phyloP scores from a whole-genome alignment of 2,797 vertebrate species.

The Dipus sagitta region DNA sequence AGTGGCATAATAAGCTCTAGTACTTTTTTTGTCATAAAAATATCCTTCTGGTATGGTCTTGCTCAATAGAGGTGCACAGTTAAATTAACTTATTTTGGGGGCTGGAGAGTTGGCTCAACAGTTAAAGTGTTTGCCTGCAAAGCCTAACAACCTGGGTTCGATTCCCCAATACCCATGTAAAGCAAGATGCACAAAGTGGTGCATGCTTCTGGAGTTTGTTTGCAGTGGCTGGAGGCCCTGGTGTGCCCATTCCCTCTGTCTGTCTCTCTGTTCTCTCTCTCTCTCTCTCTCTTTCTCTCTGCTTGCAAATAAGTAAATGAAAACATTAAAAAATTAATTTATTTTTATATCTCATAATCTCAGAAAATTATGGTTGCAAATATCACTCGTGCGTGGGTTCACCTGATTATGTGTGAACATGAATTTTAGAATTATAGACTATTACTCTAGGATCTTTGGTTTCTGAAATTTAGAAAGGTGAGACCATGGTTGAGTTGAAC shows the following conservation, averaged over 20 bases:
- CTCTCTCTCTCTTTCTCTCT: too few relatives aligned
- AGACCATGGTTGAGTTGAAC: slow-evolving; percentile 38
- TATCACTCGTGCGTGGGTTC: neutral
- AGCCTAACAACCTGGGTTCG: too few relatives aligned
- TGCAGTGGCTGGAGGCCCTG: too few relatives aligned
- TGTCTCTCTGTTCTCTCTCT: too few relatives aligned
- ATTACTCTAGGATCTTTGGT: neutral
- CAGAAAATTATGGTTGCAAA: slow-evolving; percentile 32
- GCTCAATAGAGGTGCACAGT: neutral
- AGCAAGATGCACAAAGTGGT: too few relatives aligned
- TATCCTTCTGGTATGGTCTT: slow-evolving; percentile 10
- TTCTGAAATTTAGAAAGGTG: neutral
- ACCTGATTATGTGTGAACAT: neutral
- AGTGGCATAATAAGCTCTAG: neutral
- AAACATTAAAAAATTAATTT: neutral
- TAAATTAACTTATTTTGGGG: slow-evolving; percentile 39
- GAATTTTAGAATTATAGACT: slow-evolving; percentile 27
- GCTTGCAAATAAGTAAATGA: neutral
- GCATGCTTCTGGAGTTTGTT: too few relatives aligned
- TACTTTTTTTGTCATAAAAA: neutral
- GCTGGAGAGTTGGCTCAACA: neutral
- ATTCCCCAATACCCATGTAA: too few relatives aligned
- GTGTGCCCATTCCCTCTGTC: too few relatives aligned
- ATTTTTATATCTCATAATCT: neutral
- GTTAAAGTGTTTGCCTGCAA: too few relatives aligned